Evolutionary conservation across 2,797 vertebrate species (phyloP).

Genomic region (Botia kubotai): DNA sequence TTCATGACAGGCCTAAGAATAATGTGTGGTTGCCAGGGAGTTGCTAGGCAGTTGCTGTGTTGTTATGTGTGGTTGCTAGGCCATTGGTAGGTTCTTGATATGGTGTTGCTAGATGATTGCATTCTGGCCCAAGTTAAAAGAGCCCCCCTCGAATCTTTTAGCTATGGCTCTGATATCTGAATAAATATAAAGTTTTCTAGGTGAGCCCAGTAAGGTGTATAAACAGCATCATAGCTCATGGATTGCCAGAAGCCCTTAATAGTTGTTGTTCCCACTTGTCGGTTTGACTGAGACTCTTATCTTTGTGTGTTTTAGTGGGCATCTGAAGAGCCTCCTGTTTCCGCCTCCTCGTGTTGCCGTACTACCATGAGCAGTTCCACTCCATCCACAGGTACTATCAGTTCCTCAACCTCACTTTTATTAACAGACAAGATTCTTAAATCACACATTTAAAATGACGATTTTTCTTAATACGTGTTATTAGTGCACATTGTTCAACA

Average conservation of each 20-base stretch:
- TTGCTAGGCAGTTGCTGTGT: background rate
- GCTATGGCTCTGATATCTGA: background rate
- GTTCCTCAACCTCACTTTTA: background rate
- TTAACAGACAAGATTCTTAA: background rate
- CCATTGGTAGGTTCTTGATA: background rate
- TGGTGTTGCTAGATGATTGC: background rate
- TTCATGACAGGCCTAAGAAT: background rate
- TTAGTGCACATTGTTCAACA: too few species aligned
- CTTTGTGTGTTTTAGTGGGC: conserved; percentile 76
- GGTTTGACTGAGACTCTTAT: conserved; percentile 25
- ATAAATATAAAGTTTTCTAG: background rate
- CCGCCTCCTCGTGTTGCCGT: conserved; percentile 70
- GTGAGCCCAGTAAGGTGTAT: background rate
- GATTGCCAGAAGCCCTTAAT: background rate
- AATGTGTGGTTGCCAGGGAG: background rate
- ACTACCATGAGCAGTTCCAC: conserved; percentile 83
- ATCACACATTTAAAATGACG: background rate
- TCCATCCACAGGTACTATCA: conserved; percentile 77
- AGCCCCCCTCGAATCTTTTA: background rate
- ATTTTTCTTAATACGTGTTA: too few species aligned
- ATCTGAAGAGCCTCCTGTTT: conserved; percentile 78
- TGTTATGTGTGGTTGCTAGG: background rate
- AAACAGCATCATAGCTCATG: background rate
- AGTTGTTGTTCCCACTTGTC: background rate
- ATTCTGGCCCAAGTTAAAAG: background rate